These are phyloP conservation scores for Trichechus manatus DNA, from an alignment of 2,113 vertebrate genomes.

Conservation along the genomic window DNA sequence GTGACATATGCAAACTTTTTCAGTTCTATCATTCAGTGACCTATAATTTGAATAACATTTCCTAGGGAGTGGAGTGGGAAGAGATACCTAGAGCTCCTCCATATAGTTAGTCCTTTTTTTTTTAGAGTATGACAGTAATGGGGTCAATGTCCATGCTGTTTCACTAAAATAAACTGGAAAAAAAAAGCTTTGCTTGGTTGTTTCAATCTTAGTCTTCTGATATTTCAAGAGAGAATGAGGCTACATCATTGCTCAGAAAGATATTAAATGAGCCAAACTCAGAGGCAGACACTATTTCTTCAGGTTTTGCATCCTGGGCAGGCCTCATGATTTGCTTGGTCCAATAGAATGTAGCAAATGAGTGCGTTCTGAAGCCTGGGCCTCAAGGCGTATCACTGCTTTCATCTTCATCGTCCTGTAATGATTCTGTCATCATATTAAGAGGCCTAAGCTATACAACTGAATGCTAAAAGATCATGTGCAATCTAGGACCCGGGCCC, in stretches of 20 bases:
- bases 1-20: neutral
- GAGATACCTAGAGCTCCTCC: neutral
- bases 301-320: neutral
- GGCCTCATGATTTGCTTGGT: neutral
- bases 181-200: neutral
- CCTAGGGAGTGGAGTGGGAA: neutral
- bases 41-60: neutral
- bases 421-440: neutral
- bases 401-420: neutral
- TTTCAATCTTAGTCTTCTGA: neutral
- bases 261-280: neutral
- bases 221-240: neutral
- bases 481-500: too few species aligned
- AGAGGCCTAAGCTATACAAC: too few species aligned
- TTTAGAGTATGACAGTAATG: neutral
- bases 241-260: neutral
- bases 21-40: neutral
- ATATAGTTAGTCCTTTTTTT: neutral
- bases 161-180: neutral
- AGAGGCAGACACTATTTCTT: neutral
- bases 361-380: neutral
- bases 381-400: neutral
- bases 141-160: neutral
- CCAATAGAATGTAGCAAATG: neutral
- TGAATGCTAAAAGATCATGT: too few species aligned